Evolutionary conservation across 2,888 invertebrate species (phyloP), one percentile per base, ranked within the genome.

Genomic region (Dicycla oo): DNA sequence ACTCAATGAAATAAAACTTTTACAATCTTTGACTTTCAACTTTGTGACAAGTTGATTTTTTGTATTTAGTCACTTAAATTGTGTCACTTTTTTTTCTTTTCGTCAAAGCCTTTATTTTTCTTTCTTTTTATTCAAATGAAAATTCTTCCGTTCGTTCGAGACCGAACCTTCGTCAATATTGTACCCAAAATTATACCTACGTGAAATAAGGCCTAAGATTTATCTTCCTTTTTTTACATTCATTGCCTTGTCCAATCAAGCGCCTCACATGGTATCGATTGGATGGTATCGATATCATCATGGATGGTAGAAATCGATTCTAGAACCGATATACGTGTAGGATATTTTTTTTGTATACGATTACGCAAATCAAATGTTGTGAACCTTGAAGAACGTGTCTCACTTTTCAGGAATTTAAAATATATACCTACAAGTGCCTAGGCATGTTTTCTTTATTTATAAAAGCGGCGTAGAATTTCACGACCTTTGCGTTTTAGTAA

Each of bases 291-390:
- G n/a, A n/a, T n/a, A n/a, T n/a, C n/a, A n/a, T n/a, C n/a, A n/a
- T n/a, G n/a, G n/a, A n/a, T n/a, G n/a, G n/a, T 53, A 30, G 34
- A 34, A 60, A 26, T 45, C 18, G 2, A 1, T n/a, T 57, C 40
- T 43, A 34, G 34, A 57, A 34, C 34, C n/a, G 23, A 57, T 57
- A 49, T 43, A 30, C 18, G 18, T 26, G 38, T 49, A 15, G 38
- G 15, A 53, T 45, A 56, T 49, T 34, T 34, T 34, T 30, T 34
- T 45, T 66, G 43, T 45, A 51, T 43, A 57, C 13, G 38, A 38
- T 75, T 26, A 51, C 58, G 38, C 49, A 45, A 73, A 73, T 45
- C 4, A 11, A 67, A 30, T 75, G 1, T 13, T 20, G 7, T 10
- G n/a, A n/a, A 45, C 6, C 40, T 23, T 8, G 18, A 20, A 18